A percentile compares a stretch with the other conserved stretches of the same genome.
phyloP scores from a whole-genome alignment of 1,140 invertebrate species.

The Drosophila novamexicana region DNA sequence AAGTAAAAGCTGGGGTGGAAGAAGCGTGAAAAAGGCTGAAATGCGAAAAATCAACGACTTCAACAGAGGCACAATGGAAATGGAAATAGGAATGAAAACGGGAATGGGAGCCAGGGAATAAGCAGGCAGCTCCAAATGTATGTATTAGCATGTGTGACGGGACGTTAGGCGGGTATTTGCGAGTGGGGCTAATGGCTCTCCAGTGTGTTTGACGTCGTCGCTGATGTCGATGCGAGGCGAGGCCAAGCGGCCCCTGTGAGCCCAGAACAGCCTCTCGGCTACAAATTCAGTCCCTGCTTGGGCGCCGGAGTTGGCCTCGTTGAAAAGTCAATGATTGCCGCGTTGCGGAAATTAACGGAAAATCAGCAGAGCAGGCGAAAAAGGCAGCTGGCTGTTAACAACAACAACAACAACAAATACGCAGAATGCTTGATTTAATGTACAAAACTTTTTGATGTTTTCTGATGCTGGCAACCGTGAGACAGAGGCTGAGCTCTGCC shows the following conservation, averaged over 20 bases:
- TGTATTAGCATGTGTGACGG: conserved; percentile 73
- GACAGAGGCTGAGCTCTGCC: conserved; percentile 10
- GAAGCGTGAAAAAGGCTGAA: conserved; percentile 73
- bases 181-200: conserved; percentile 67
- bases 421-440: conserved; percentile 81
- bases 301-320: conserved; percentile 39
- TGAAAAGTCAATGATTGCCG: conserved; percentile 82
- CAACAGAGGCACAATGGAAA: conserved; percentile 51
- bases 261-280: neutral
- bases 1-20: conserved; percentile 3
- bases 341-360: conserved; percentile 82
- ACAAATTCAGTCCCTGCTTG: neutral
- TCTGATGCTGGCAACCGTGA: conserved; percentile 42
- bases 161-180: neutral
- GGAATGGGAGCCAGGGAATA: neutral
- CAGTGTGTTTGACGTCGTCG: conserved; percentile 59
- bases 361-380: conserved; percentile 52
- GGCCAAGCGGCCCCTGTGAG: neutral
- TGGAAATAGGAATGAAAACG: conserved; percentile 22
- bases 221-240: neutral
- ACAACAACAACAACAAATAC: conserved; percentile 47
- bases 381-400: conserved; percentile 54
- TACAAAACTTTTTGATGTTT: conserved; percentile 80
- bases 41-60: conserved; percentile 80
- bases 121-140: conserved; percentile 34